These are phyloP conservation scores for Tinea pellionella DNA, from an alignment of 2,888 invertebrate genomes.

Conservation along the genomic window DNA sequence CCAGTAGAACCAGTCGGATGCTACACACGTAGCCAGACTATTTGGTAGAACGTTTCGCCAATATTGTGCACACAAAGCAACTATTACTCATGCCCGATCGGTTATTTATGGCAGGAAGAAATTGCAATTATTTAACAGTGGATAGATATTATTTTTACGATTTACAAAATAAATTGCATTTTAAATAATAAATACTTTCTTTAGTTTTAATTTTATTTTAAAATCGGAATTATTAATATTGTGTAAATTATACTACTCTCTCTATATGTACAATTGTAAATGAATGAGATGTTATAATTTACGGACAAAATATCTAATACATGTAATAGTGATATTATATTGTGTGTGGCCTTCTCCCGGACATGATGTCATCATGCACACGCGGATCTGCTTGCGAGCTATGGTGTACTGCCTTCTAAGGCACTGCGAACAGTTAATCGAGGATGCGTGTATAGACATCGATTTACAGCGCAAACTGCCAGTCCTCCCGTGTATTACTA, in stretches of 20 bases:
- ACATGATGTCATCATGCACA: conserved; percentile 54
- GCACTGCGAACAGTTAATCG: conserved; percentile 55
- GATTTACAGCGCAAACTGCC: conserved; percentile 67
- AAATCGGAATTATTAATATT: no score
- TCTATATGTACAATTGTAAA: no score
- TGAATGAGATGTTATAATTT: no score
- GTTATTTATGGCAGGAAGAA: conserved; percentile 67
- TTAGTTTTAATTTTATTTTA: no score
- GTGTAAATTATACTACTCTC: no score
- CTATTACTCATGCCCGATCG: conserved; percentile 59
- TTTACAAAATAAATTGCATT: not conserved
- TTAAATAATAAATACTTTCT: no score
- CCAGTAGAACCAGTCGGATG: conserved; percentile 25
- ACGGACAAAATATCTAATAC: no score
- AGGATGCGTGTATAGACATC: conserved; percentile 63
- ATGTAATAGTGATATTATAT: not conserved
- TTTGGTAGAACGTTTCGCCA: conserved; percentile 37
- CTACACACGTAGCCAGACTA: conserved; percentile 57
- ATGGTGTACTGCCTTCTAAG: conserved; percentile 3
- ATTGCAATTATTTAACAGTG: conserved; percentile 50
- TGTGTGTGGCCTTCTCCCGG: conserved; percentile 56
- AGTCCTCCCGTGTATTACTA: conserved; percentile 68
- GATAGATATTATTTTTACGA: conserved; percentile 25
- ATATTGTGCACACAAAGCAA: conserved; percentile 62
- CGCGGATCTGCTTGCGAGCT: not conserved